Conservation (phyloP, 1,140 invertebrate species). For the Bombus consobrinus region DNA sequence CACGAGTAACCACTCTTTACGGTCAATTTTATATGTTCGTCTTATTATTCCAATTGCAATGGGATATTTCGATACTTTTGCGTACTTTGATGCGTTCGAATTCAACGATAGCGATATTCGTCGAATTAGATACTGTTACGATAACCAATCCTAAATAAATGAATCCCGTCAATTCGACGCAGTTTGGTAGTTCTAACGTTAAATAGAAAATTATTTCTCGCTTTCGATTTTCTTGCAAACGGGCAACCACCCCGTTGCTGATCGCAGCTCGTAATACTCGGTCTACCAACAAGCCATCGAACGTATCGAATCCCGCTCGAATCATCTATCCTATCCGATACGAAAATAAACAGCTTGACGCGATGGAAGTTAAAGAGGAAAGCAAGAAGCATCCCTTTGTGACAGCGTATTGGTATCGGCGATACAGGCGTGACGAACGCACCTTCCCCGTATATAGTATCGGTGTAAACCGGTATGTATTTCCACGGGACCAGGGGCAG, state of each 20-base stretch:
- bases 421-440: not conserved
- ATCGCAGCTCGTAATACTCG: not conserved
- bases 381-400: not conserved
- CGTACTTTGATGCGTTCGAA: no score
- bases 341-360: not conserved
- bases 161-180: not conserved
- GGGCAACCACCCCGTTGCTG: not conserved
- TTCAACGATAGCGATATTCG: no score
- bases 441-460: slow-evolving; percentile 1
- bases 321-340: not conserved
- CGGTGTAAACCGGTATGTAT: slow-evolving; percentile 25
- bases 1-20: no score
- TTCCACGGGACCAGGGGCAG: not conserved
- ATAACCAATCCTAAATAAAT: no score
- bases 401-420: not conserved
- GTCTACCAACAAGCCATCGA: not conserved
- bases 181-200: not conserved
- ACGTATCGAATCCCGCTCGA: not conserved
- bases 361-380: not conserved
- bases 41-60: no score
- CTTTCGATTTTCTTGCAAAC: slow-evolving; percentile 43
- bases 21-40: no score
- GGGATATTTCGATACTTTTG: rapidly evolving
- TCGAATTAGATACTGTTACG: no score
- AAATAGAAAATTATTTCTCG: not conserved